Evolutionary conservation across 2,888 invertebrate genomes (phyloP).

Genomic region (Ectobius pallidus): DNA sequence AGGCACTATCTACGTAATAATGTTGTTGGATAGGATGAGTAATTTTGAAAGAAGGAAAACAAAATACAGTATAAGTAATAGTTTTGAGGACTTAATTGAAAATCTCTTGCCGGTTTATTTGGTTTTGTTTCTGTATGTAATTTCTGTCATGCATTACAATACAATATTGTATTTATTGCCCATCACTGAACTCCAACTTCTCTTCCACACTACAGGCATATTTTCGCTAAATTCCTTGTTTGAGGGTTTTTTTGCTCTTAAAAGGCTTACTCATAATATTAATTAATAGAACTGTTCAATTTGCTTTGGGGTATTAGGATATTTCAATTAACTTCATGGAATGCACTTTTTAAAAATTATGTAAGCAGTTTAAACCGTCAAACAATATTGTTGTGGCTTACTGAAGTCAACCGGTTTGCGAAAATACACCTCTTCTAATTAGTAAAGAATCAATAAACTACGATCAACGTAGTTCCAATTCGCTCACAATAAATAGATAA

Average conservation of each 20-base stretch:
- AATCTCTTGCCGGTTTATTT: conserved; percentile 22
- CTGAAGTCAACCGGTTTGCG: conserved; percentile 1
- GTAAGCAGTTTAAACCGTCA: conserved; percentile 16
- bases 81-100: neutral
- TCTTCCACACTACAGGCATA: conserved; percentile 24
- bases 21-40: neutral
- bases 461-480: conserved; percentile 17
- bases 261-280: too few relatives aligned
- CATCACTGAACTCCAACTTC: conserved; percentile 1
- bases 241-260: conserved; percentile 10
- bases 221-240: conserved; percentile 19
- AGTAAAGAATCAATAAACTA: conserved; percentile 6
- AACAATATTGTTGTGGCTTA: conserved; percentile 27
- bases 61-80: neutral
- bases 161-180: conserved; percentile 13
- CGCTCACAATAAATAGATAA: conserved; percentile 29
- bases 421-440: conserved; percentile 28
- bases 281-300: neutral
- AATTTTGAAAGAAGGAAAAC: conserved; percentile 17
- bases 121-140: neutral
- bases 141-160: conserved; percentile 23
- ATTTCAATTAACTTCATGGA: neutral
- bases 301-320: neutral
- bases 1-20: neutral
- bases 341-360: conserved; percentile 2